A percentile compares a stretch with the other conserved stretches of the same genome.
phyloP scores from a whole-genome alignment of 2,113 vertebrate genomes.

The Thamnaconus septentrionalis region DNA sequence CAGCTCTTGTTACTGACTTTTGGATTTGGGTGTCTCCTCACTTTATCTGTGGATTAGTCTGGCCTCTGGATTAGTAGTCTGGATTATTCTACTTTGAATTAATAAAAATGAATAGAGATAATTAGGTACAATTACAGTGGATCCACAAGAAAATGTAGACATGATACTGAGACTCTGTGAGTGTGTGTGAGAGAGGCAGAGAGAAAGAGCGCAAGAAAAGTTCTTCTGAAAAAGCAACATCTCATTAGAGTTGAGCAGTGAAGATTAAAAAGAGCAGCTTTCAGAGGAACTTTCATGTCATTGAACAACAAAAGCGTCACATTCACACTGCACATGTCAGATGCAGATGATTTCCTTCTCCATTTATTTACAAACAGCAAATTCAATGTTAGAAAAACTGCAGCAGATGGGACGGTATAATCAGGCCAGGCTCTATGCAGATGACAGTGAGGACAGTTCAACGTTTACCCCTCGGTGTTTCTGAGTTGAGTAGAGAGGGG shows the following conservation, averaged over 20 bases:
- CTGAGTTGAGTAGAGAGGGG: too few relatives aligned
- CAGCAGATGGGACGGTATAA: too few relatives aligned
- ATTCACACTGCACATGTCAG: background rate
- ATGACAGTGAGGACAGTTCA: too few relatives aligned
- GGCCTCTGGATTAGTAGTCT: slow-evolving; percentile 60
- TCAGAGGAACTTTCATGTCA: slow-evolving; percentile 29
- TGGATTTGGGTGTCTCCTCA: slow-evolving; percentile 17
- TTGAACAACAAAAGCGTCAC: background rate
- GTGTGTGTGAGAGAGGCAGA: too few relatives aligned
- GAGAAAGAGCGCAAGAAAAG: too few relatives aligned
- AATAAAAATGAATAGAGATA: slow-evolving; percentile 40
- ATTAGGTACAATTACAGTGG: slow-evolving; percentile 35
- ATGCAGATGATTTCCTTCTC: slow-evolving; percentile 36
- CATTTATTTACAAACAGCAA: too few relatives aligned
- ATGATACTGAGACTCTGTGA: background rate
- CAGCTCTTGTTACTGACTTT: slow-evolving; percentile 25
- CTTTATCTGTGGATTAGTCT: slow-evolving; percentile 73
- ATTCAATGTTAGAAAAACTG: background rate
- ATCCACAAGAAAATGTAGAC: background rate
- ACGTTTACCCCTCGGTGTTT: too few relatives aligned
- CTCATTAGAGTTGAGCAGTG: background rate
- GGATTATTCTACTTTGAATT: slow-evolving; percentile 52
- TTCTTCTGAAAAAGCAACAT: too few relatives aligned
- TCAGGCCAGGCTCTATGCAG: too few relatives aligned
- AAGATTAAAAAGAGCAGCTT: background rate